phyloP scores from a whole-genome alignment of 2,797 vertebrate genomes.

The Darevskia nairensis region DNA sequence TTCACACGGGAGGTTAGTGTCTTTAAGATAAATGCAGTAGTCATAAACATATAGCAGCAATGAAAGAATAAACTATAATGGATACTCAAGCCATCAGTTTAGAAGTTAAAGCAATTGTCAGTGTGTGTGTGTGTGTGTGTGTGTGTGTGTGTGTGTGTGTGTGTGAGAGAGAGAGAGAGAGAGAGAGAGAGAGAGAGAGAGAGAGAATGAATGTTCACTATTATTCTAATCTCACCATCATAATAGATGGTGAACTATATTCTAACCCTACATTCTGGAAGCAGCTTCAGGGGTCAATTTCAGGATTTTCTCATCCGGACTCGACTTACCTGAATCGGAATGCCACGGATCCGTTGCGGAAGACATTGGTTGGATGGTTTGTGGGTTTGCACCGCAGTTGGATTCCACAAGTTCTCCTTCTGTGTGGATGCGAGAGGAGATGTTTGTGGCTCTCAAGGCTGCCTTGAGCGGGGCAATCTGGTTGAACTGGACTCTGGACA shows the following conservation, averaged over 20 bases:
- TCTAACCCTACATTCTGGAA: neutral
- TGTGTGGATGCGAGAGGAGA: slow-evolving; percentile 83
- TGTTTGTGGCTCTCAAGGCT: slow-evolving; percentile 83
- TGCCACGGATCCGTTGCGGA: slow-evolving; percentile 96
- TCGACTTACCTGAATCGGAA: slow-evolving; percentile 89
- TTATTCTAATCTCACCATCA: neutral
- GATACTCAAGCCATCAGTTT: neutral
- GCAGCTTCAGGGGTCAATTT: neutral
- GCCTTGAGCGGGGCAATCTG: slow-evolving; percentile 91
- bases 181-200: too few species aligned
- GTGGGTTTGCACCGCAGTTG: slow-evolving; percentile 95
- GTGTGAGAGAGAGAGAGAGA: too few species aligned
- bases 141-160: neutral
- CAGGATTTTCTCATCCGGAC: neutral
- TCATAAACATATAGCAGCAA: neutral
- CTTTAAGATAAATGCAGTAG: neutral
- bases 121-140: neutral
- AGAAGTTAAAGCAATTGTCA: neutral
- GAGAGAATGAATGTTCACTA: neutral
- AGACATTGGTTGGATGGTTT: slow-evolving; percentile 97
- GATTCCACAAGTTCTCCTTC: slow-evolving; percentile 95
- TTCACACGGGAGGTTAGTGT: neutral
- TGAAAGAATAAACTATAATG: neutral
- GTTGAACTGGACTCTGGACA: slow-evolving; percentile 96
- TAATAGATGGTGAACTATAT: neutral